Evolutionary conservation across 2,113 vertebrate species (phyloP), one percentile per base, ranked within the genome.

Genomic region (Megaleporinus macrocephalus): DNA sequence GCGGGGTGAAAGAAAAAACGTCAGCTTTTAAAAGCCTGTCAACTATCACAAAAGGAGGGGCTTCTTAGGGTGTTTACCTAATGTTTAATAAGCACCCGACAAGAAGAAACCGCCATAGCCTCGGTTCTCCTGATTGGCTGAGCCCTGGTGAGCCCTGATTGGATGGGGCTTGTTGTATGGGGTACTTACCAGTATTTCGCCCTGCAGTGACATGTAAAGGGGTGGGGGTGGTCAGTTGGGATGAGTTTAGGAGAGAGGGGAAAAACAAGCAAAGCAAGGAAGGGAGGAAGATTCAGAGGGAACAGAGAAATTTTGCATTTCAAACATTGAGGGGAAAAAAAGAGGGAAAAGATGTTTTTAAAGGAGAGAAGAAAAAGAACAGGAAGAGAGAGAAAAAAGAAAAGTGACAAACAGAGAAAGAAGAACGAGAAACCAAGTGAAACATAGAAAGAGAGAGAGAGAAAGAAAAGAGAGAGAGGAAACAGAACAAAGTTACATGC

Each of bases 111-210:
- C 41, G 57, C 30, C 66, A 66, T 80, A 86, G 88, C 88, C 88
- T 93, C 89, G 90, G 91, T 92, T 90, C 89, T 87, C 87, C 90
- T 87, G 90, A 84, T 61, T 71, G 88, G 90, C 84, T 91, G 79
- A 91, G 89, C 89, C 86, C 91, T 92, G 91, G 90, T 91, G 91
- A 88, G 85, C 87, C 87, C 78, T 83, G 82, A 83, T 87, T 91
- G 89, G 90, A 86, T 74, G 77, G 83, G 81, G 87, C 70, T 91
- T 88, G 89, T 86, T 89, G 84, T 88, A 82, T 80, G 83, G 86
- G 91, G 95, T 98, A 98, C 97, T 98, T 97, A 98, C 97, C 97
- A 98, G 90, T 87, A 98, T 97, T 93, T 98, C 97, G 92, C 97
- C 97, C 97, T 98, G 97, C 93, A 85, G 85, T 91, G 85, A 90